phyloP scores from a whole-genome alignment of 2,888 invertebrate species.

The Frankliniella fusca region DNA sequence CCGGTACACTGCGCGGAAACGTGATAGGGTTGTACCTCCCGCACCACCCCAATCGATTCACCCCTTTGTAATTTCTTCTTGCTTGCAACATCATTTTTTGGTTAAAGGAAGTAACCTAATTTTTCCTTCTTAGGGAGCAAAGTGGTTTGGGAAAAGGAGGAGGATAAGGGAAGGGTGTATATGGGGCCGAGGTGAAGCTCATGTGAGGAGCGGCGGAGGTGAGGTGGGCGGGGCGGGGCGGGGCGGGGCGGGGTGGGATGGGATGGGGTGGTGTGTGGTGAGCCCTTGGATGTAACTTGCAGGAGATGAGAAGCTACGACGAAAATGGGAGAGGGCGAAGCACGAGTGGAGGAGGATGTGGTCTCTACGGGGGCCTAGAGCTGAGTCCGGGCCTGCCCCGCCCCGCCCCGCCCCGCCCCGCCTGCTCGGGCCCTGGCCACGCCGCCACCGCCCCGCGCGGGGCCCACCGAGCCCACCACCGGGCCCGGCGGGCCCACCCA shows the following conservation, averaged over 20 bases:
- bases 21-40: neutral
- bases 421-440: conserved; percentile 7
- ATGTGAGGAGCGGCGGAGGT: too few relatives aligned
- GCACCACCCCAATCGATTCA: too few relatives aligned
- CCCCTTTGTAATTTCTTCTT: too few relatives aligned
- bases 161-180: too few relatives aligned
- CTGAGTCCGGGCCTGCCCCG: neutral
- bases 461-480: neutral
- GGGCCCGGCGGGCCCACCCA: neutral
- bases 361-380: neutral
- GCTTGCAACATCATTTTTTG: too few relatives aligned
- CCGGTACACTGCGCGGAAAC: neutral
- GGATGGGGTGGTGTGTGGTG: neutral
- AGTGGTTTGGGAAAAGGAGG: too few relatives aligned
- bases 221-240: neutral
- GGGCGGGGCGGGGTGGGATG: neutral
- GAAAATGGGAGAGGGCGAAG: conserved; percentile 1
- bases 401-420: neutral
- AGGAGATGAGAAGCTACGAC: conserved; percentile 19
- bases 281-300: conserved; percentile 18
- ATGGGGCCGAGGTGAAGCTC: too few relatives aligned
- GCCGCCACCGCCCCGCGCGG: neutral
- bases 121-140: too few relatives aligned
- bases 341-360: conserved; percentile 2
- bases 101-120: too few relatives aligned